These are phyloP conservation scores for Clepsis dumicolana DNA, from an alignment of 2,888 invertebrate genomes.

Conservation along the genomic window DNA sequence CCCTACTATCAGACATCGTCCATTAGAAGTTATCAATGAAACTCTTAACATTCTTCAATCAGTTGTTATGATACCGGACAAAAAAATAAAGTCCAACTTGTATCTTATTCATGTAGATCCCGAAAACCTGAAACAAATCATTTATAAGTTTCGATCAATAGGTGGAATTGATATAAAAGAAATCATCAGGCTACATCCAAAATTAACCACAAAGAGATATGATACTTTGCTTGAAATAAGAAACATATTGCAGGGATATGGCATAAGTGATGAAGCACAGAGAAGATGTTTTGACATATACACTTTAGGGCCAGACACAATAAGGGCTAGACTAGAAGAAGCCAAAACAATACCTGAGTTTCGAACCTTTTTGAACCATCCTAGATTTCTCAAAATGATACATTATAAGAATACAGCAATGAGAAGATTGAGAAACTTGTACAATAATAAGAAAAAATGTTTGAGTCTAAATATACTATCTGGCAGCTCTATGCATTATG, in stretches of 20 bases:
- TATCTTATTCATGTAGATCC: constrained; percentile 77
- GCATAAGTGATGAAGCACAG: constrained; percentile 74
- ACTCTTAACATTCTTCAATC: constrained; percentile 69
- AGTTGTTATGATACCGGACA: constrained; percentile 66
- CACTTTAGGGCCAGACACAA: constrained; percentile 70
- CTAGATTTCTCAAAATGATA: constrained; percentile 79
- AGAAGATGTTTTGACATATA: constrained; percentile 78
- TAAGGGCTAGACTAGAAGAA: constrained; percentile 69
- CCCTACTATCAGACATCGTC: constrained; percentile 78
- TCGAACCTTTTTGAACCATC: constrained; percentile 69
- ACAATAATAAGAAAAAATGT: constrained; percentile 74
- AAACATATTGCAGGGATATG: constrained; percentile 69
- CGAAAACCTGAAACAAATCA: constrained; percentile 71
- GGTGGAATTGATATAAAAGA: constrained; percentile 80
- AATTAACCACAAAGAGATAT: constrained; percentile 69
- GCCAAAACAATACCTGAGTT: constrained; percentile 76
- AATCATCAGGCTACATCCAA: constrained; percentile 75
- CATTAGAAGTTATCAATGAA: constrained; percentile 72
- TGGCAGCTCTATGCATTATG: constrained; percentile 71
- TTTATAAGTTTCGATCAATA: constrained; percentile 66
- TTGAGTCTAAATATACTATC: constrained; percentile 78
- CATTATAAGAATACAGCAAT: constrained; percentile 73
- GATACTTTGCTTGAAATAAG: constrained; percentile 65
- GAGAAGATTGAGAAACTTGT: constrained; percentile 65
- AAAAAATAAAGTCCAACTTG: constrained; percentile 77